Base-by-base conservation (phyloP, 2,797 vertebrate species). In the Tinamus major region DNA sequence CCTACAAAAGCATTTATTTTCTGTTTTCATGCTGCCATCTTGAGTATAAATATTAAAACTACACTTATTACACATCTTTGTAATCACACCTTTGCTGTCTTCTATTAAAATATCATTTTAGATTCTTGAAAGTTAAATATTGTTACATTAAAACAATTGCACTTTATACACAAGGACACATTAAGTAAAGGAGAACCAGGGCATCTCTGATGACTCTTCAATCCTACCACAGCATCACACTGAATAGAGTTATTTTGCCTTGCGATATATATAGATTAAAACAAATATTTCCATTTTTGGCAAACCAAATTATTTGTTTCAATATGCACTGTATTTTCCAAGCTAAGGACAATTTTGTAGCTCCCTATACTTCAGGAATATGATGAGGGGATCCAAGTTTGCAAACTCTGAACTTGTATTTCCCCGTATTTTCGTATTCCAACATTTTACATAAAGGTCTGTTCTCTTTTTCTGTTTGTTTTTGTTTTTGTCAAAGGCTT, bases 21-120 rank as follows among this genome's bases (percentile, higher is more conserved):
- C 42, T 87, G 86, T 85, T 96, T 95, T 61, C 27, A 16, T 95
- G 88, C 91, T 96, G 97, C 96, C 97, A 96, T 92, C 96, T 94
- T 76, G 82, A 94, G 96, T 15, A 13, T 3, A 78, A 83, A 2
- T n/a, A 5, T 79, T 44, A 90, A 91, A 94, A 89, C n/a, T 49
- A 59, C 89, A 90, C 2, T 23, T 79, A 35, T 0, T 81, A 35
- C 10, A 24, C 9, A 4, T 4, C 9, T 13, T 33, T 42, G 10
- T 4, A 35, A 13, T 3, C 26, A 24, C 4, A 10, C 27, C 44
- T 76, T 89, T 49, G 16, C 26, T 76, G 49, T 48, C 51, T 58
- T n/a, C 8, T 8, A 35, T 23, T 41, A 29, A 69, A 26, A 10
- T 18, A 61, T 26, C 20, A 18, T 29, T 33, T 80, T 65, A 19